Evolutionary conservation across 2,888 invertebrate genomes (phyloP), one percentile per base, ranked within the genome.

Genomic region (Eristalis intricaria): DNA sequence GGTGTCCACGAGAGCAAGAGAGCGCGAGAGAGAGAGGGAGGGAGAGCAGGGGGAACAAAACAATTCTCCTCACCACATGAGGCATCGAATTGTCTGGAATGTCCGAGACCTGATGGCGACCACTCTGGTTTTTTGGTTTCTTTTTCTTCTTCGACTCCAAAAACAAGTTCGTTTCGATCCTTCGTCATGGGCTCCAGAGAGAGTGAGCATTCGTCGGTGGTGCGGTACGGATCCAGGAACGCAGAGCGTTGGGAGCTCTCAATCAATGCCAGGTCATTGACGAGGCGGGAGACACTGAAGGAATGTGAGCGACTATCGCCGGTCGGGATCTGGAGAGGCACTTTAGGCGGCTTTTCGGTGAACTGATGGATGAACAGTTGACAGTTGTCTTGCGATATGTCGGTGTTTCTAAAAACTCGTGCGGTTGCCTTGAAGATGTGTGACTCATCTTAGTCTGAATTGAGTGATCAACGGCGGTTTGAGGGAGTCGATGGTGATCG

Each of bases 21-120:
- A 38, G 13, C 7, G 38, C 1, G 11, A 10, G 50, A n/a, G 19
- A 1, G n/a, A n/a, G 19, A 7, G 1, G 19, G 15, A 2, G 4
- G 2, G n/a, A 7, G 43, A 4, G 5, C 5, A n/a, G 50, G 10
- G 8, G 1, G n/a, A 50, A 29, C n/a, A 50, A 35, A 68, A 78
- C 73, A 78, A 75, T 60, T 58, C 61, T 73, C 38, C 65, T 63
- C 76, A 19, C 84, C 64, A 13, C 84, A 84, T 88, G 84, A 65
- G 84, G 87, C 66, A 79, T 75, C 79, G 66, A 68, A 23, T 69
- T 77, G 84, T 84, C 87, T 88, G 87, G 76, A 73, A 77, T 88
- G 35, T 63, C 80, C 69, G 87, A 88, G 87, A 88, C 84, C 65
- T 76, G 75, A 87, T 84, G 83, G 87, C 84, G 84, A 76, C 87